These are phyloP conservation scores for Homarus gammarus DNA, from an alignment of 2,888 invertebrate species.

Conservation along the genomic window DNA sequence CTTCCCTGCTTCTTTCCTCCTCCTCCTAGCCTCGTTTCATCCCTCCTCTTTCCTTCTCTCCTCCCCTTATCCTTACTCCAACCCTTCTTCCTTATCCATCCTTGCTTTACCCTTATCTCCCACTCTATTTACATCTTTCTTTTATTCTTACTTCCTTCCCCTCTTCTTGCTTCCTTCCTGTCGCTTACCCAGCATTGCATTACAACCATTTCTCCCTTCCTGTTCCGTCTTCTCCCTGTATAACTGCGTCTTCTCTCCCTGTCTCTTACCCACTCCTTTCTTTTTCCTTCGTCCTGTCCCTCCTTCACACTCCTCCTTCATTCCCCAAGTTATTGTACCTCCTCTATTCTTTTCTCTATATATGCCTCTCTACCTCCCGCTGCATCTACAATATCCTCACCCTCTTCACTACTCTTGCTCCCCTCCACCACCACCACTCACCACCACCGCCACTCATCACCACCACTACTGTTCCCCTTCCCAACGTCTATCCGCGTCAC, in stretches of 20 bases:
- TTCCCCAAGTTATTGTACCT: background rate
- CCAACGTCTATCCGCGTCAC: background rate
- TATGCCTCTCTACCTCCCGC: too few species aligned
- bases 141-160: background rate
- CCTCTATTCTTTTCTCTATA: background rate
- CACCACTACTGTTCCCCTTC: too few species aligned
- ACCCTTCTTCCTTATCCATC: background rate
- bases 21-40: background rate
- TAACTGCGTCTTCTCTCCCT: background rate
- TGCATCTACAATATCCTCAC: too few species aligned
- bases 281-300: background rate
- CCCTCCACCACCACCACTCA: too few species aligned
- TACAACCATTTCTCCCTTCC: too few species aligned
- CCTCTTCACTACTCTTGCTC: too few species aligned
- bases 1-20: background rate
- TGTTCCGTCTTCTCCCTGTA: background rate
- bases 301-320: background rate
- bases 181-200: too few species aligned
- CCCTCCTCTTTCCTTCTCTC: background rate
- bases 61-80: background rate
- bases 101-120: background rate
- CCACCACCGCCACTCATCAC: too few species aligned
- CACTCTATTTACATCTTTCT: background rate
- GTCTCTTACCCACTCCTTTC: background rate
- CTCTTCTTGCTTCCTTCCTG: background rate